These are phyloP conservation scores for Gymnarchus niloticus DNA, from an alignment of 2,113 vertebrate genomes.

Conservation along the genomic window DNA sequence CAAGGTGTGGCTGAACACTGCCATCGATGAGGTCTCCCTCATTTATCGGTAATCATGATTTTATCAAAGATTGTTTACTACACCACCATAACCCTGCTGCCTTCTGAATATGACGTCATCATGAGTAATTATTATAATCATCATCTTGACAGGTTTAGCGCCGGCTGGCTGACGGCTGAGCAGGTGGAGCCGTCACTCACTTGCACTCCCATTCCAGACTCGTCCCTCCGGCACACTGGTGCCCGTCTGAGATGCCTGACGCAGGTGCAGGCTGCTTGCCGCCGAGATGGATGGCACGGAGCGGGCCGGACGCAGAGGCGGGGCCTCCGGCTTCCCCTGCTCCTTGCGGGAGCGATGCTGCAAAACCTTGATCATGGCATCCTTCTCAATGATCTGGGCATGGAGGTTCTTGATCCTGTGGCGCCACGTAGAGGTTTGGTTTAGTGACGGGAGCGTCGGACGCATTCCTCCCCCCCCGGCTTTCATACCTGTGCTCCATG, in stretches of 20 bases:
- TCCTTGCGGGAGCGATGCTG: constrained; percentile 77
- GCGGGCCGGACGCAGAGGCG: constrained; percentile 66
- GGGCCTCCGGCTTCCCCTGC: constrained; percentile 52
- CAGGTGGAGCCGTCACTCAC: too few species aligned
- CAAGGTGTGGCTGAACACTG: background rate
- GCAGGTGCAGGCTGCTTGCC: constrained; percentile 53
- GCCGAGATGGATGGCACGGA: constrained; percentile 68
- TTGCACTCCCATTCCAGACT: constrained; percentile 68
- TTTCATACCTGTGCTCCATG: constrained; percentile 71
- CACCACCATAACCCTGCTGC: background rate
- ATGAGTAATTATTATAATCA: too few species aligned
- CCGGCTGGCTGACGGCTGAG: too few species aligned
- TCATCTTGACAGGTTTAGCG: too few species aligned
- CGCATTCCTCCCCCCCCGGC: background rate
- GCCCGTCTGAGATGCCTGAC: constrained; percentile 71
- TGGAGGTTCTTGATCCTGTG: constrained; percentile 79
- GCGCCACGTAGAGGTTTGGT: too few species aligned
- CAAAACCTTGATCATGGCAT: constrained; percentile 83
- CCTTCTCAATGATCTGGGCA: constrained; percentile 82
- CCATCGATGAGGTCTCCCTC: too few species aligned
- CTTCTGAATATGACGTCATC: background rate
- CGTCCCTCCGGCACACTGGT: constrained; percentile 63
- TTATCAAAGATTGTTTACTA: background rate
- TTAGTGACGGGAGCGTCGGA: background rate
- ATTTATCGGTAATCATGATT: too few species aligned